Conservation (phyloP, 2,888 invertebrate genomes). For the Drosophila paramelanica region DNA sequence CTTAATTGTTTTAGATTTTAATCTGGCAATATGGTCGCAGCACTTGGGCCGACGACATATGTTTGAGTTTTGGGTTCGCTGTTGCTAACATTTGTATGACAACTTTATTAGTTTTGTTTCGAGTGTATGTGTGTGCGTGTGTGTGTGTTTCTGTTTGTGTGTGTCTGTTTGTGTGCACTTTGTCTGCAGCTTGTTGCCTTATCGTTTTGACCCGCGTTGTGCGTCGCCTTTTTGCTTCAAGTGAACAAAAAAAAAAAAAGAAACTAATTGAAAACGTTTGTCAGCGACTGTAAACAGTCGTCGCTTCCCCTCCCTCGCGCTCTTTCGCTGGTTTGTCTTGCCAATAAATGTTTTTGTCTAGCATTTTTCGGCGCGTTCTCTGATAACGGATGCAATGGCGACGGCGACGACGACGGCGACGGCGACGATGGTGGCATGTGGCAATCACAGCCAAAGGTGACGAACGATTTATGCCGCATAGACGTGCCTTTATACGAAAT, state of each 20-base stretch:
- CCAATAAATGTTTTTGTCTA: constrained; percentile 53
- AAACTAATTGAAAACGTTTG: constrained; percentile 78
- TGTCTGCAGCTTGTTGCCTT: constrained; percentile 61
- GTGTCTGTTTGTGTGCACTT: constrained; percentile 47
- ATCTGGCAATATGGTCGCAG: constrained; percentile 64
- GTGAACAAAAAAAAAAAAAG: constrained; percentile 17
- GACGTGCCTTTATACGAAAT: constrained; percentile 38
- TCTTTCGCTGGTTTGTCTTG: constrained; percentile 21
- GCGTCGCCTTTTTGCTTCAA: constrained; percentile 51
- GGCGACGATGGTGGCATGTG: constrained; percentile 25
- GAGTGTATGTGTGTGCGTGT: constrained; percentile 7
- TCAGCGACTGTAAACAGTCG: constrained; percentile 73
- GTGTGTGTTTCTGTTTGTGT: constrained; percentile 18
- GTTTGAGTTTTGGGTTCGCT: constrained; percentile 36
- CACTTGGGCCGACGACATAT: constrained; percentile 58
- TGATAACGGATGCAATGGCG: constrained; percentile 55
- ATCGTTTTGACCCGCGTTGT: constrained; percentile 68
- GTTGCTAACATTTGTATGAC: constrained; percentile 62
- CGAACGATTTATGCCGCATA: constrained; percentile 64
- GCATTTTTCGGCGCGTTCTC: constrained; percentile 26
- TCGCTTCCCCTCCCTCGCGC: constrained; percentile 15
- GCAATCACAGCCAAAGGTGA: constrained; percentile 48
- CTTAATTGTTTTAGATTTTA: constrained; percentile 80
- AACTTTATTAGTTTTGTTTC: constrained; percentile 74
- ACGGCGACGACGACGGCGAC: constrained; percentile 7